Evolutionary conservation across 2,113 vertebrate genomes (phyloP).

Genomic region (Istiophorus platypterus): DNA sequence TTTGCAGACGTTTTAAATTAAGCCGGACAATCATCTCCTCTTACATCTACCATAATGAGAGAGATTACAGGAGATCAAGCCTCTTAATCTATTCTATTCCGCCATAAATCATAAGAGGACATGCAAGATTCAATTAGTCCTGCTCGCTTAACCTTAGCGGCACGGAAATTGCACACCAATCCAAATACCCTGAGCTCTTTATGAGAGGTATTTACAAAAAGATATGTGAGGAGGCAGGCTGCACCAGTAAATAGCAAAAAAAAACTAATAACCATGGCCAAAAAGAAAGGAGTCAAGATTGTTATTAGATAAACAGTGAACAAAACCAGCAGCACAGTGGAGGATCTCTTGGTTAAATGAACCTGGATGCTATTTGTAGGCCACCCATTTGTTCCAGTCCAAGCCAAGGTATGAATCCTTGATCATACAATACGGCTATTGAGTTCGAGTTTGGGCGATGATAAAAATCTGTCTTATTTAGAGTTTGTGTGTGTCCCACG

Average conservation of each 20-base stretch:
- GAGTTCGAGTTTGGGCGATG: constrained; percentile 61
- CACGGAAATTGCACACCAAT: constrained; percentile 63
- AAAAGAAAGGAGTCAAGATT: constrained; percentile 58
- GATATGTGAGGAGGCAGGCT: constrained; percentile 51
- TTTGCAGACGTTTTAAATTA: constrained; percentile 67
- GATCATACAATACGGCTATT: constrained; percentile 64
- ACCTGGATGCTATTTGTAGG: constrained; percentile 68
- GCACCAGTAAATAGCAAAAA: constrained; percentile 62
- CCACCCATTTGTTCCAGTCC: constrained; percentile 66
- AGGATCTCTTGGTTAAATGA: constrained; percentile 49
- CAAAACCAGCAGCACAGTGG: constrained; percentile 41
- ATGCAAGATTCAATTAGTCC: constrained; percentile 74
- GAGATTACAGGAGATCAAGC: constrained; percentile 73
- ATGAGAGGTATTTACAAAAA: constrained; percentile 58
- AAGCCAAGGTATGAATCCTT: constrained; percentile 59
- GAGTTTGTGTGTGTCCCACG: constrained; percentile 49
- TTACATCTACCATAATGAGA: constrained; percentile 68
- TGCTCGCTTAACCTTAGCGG: constrained; percentile 66
- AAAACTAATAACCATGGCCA: constrained; percentile 63
- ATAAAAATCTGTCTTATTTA: constrained; percentile 75
- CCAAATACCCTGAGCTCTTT: constrained; percentile 46
- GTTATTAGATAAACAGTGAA: constrained; percentile 69
- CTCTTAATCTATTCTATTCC: constrained; percentile 57
- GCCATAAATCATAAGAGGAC: constrained; percentile 74
- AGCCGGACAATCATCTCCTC: constrained; percentile 67